Base-by-base conservation (phyloP, 2,888 invertebrate species). In the Phaonia tiefii region DNA sequence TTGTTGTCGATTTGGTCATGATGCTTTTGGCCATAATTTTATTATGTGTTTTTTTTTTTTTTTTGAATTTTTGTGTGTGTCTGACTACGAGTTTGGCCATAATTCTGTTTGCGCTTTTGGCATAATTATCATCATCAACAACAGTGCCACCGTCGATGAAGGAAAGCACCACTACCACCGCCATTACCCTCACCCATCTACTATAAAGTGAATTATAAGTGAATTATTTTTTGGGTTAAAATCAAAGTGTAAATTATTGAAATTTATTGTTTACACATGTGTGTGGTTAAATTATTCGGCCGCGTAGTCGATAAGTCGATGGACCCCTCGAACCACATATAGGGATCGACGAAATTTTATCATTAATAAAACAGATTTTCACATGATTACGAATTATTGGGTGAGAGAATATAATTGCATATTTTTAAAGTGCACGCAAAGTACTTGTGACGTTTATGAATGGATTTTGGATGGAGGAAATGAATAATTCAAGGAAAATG, bases 81-180 rank as follows among this genome's bases (percentile, higher is more conserved):
- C n/a, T n/a, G 2, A 65, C 37, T 74, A 60, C 70, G 51, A 77
- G 72, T 60, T 58, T 66, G 73, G 70, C 80, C 80, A 80, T 80
- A 76, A 75, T 81, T 71, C 67, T 77, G 71, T 77, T 77, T 81
- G 77, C 77, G 75, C 80, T 78, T 80, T 81, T 81, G 74, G 66
- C 77, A 78, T 81, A 81, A 81, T 81, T 81, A 77, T 75, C 74
- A 60, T 44, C 63, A 63, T 51, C 60, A 60, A 37, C 70, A 49
- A n/a, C n/a, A n/a, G n/a, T n/a, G n/a, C 20, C 75, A 66, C 26
- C 49, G 42, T 20, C 71, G 37, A 4, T 26, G 26, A 31, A 46
- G 54, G n/a, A n/a, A n/a, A n/a, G n/a, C n/a, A 17, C 73, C 26
- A 7, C 42, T 42, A 46, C 54, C 65, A 71, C 39, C 56, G 58